Evolutionary conservation across 2,888 invertebrate genomes (phyloP).

Genomic region (Carabus problematicus): DNA sequence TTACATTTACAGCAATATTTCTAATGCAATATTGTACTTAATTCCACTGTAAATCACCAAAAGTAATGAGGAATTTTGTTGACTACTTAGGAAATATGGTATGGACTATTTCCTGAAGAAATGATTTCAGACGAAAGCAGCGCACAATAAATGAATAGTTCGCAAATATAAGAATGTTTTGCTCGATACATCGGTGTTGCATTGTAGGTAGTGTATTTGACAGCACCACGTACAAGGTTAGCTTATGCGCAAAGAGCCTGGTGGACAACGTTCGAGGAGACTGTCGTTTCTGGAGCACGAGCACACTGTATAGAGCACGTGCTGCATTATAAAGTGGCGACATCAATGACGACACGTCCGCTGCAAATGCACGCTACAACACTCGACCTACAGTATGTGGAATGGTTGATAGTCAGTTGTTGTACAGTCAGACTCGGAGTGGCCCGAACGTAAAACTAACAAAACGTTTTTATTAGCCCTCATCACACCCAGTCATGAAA

Average conservation of each 20-base stretch:
- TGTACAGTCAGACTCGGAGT: background rate
- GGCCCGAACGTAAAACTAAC: constrained; percentile 4
- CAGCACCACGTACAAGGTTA: constrained; percentile 6
- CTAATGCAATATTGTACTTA: too few relatives aligned
- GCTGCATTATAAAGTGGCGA: constrained; percentile 38
- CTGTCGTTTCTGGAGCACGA: too few relatives aligned
- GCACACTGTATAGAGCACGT: constrained; percentile 3
- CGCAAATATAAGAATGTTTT: too few relatives aligned
- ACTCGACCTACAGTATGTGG: background rate
- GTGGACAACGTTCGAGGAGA: background rate
- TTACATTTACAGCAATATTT: too few relatives aligned
- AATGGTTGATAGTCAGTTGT: background rate
- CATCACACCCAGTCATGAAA: too few relatives aligned
- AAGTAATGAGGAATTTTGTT: too few relatives aligned
- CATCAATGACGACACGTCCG: constrained; percentile 26
- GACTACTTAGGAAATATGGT: too few relatives aligned
- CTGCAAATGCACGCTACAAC: constrained; percentile 4
- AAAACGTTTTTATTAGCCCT: background rate
- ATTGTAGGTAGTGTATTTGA: constrained; percentile 3
- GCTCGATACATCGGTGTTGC: too few relatives aligned
- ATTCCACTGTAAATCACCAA: too few relatives aligned
- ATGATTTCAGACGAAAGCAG: too few relatives aligned
- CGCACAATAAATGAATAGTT: too few relatives aligned
- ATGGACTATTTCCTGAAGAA: too few relatives aligned
- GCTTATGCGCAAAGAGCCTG: background rate